These are phyloP conservation scores for Ictalurus furcatus DNA, from an alignment of 2,113 vertebrate species.

Conservation along the genomic window DNA sequence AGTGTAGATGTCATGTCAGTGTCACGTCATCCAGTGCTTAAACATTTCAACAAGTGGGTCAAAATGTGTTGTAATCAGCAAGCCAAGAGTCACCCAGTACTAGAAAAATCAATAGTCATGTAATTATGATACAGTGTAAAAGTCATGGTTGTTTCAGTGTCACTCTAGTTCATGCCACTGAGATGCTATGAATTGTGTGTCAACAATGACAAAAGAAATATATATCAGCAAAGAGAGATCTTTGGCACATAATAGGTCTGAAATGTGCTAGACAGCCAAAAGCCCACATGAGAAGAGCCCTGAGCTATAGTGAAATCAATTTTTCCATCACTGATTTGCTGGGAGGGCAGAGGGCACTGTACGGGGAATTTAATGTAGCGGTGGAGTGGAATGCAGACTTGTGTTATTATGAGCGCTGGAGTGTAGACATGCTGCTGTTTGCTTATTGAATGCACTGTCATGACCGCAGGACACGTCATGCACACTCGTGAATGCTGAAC, in stretches of 20 bases:
- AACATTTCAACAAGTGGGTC: neutral
- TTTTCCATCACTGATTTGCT: constrained; percentile 46
- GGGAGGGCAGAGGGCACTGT: constrained; percentile 34
- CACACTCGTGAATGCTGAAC: neutral
- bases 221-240: constrained; percentile 28
- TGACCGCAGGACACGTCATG: constrained; percentile 11
- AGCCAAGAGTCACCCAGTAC: neutral
- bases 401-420: constrained; percentile 25
- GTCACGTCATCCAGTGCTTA: neutral
- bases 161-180: constrained; percentile 12
- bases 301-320: constrained; percentile 43
- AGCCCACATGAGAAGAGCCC: constrained; percentile 32
- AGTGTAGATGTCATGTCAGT: constrained; percentile 1
- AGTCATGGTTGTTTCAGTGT: constrained; percentile 12
- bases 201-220: constrained; percentile 37
- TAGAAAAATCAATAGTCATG: constrained; percentile 13
- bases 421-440: constrained; percentile 18
- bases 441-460: constrained; percentile 34
- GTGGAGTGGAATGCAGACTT: constrained; percentile 30
- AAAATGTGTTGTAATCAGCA: neutral
- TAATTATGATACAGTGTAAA: neutral
- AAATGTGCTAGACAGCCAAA: constrained; percentile 42
- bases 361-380: constrained; percentile 39
- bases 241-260: constrained; percentile 47
- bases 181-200: constrained; percentile 44